phyloP scores from a whole-genome alignment of 2,797 vertebrate species.

The Spinus pinus region DNA sequence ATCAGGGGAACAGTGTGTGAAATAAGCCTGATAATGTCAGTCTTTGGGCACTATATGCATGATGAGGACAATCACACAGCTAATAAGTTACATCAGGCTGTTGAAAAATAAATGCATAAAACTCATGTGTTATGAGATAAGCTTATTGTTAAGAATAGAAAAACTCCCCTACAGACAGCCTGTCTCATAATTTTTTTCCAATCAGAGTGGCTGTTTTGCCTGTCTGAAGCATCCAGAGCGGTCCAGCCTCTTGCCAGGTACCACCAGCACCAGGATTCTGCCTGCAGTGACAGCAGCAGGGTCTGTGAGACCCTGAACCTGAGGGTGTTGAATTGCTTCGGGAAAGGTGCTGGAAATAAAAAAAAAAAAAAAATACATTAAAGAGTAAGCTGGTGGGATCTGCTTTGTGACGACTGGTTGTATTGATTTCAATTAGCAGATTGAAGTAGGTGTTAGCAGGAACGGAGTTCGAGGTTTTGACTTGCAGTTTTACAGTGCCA shows the following conservation, averaged over 20 bases:
- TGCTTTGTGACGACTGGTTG: background rate
- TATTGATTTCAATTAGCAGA: background rate
- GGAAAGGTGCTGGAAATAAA: background rate
- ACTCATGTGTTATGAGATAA: background rate
- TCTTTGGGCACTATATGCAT: background rate
- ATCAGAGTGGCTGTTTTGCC: background rate
- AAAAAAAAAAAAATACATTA: background rate
- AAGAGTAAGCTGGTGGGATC: background rate
- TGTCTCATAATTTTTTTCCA: slow-evolving; percentile 4
- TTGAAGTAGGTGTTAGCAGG: fast-evolving
- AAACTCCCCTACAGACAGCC: background rate
- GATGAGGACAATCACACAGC: background rate
- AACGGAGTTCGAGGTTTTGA: background rate
- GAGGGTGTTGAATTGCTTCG: background rate
- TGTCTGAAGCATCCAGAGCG: background rate
- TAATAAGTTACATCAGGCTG: fast-evolving
- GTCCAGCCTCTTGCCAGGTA: fast-evolving
- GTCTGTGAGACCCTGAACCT: background rate
- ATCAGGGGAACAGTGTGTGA: background rate
- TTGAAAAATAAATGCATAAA: background rate
- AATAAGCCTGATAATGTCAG: background rate
- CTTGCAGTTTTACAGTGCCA: slow-evolving; percentile 42
- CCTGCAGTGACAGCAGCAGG: background rate
- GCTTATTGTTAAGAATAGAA: background rate
- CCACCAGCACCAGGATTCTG: fast-evolving